Base-by-base conservation (phyloP, 2,888 invertebrate species). In the Dryomyza anilis region DNA sequence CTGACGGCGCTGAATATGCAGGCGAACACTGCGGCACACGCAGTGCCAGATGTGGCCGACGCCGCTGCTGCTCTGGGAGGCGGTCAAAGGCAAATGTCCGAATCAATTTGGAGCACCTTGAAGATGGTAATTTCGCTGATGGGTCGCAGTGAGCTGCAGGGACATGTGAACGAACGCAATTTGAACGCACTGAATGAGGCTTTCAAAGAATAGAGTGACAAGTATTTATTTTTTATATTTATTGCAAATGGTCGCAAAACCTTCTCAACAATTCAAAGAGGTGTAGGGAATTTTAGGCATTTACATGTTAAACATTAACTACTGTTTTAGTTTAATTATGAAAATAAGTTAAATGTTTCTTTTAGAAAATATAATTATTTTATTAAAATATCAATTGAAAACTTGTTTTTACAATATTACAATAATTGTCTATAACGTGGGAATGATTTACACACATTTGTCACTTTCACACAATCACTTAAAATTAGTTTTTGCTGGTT, bases 71-170 rank as follows among this genome's bases (percentile, higher is more conserved):
- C 73, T 19, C 79, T 83, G 60, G 78, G 79, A 12, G 80, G 81
- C 58, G 84, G 82, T 0, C 70, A 83, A 75, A 76, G 74, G 29
- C 86, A 87, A 67, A 93, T 93, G 92, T 96, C 96, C 0, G 92
- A 95, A 72, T 93, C 93, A 45, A 96, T 98, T 80, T 98, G 98
- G 98, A 91, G 92, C 58, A 96, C 96, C 1, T 85, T 98, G 62
- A 87, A 94, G 77, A 92, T 97, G 89, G 92, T 95, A 43, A 86
- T 92, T 60, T 92, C 94, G 4, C 85, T 96, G 69, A 89, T 96
- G 89, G 90, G 89, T 60, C 86, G 88, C 74, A 85, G 86, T 75
- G 88, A 90, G 76, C 81, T 89, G 55, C 88, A 88, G 64, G 85
- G 85, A 55, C 81, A 86, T 63, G 86, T 90, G 7, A 89, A 88